Evolutionary conservation across 2,888 invertebrate species (phyloP).

Genomic region (Pelosia muscerda): DNA sequence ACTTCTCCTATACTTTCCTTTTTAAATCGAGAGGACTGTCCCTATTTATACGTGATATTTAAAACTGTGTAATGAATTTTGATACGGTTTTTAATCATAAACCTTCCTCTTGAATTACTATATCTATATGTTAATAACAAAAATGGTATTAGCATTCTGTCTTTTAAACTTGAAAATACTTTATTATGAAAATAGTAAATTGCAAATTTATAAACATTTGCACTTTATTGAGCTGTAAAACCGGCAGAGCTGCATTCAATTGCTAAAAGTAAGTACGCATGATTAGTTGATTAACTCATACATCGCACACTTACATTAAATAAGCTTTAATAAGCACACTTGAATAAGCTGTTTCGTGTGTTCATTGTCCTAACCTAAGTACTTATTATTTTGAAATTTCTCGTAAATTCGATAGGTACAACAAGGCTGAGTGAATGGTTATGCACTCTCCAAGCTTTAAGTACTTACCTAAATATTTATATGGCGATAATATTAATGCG

Average conservation of each 20-base stretch:
- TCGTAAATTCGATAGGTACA: background rate
- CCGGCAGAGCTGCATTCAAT: background rate
- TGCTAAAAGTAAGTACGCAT: background rate
- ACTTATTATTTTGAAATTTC: background rate
- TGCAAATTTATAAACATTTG: no score
- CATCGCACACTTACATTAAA: background rate
- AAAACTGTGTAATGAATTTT: no score
- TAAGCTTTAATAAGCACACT: no score
- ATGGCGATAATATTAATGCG: background rate
- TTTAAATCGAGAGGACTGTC: no score
- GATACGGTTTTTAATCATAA: no score
- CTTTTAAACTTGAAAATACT: no score
- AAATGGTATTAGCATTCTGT: background rate
- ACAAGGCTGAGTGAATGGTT: background rate
- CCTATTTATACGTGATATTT: no score
- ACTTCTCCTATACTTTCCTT: no score
- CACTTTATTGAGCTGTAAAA: background rate
- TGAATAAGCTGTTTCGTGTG: background rate
- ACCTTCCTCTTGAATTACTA: no score
- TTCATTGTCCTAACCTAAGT: slow-evolving; percentile 1
- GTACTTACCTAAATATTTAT: background rate
- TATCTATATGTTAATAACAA: no score
- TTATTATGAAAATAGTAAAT: background rate
- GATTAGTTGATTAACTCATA: background rate
- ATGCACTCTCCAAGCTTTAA: background rate